A percentile compares a stretch with the other conserved stretches of the same genome.
Evolutionary conservation across 2,113 vertebrate genomes (phyloP).

Genomic region (Zootoca vivipara): DNA sequence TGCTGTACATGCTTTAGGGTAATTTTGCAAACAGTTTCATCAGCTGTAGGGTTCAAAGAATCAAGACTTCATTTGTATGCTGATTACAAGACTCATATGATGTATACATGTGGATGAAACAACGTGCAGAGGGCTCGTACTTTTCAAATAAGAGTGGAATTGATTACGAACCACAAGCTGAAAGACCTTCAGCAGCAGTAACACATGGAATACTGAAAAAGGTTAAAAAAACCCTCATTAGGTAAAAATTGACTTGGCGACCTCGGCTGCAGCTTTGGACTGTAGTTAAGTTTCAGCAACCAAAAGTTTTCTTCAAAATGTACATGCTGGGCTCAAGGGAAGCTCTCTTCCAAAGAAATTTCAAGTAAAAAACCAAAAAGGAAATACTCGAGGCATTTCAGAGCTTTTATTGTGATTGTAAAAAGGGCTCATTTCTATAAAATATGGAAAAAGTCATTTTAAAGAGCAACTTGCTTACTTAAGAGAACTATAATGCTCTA

Average conservation of each 20-base stretch:
- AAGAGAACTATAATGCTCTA: too few relatives aligned
- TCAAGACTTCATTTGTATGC: not conserved
- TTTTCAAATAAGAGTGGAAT: conserved; percentile 43
- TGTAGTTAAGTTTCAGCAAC: not conserved
- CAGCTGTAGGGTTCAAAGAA: not conserved
- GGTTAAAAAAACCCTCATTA: conserved; percentile 61
- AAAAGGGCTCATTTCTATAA: too few relatives aligned
- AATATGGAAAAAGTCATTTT: too few relatives aligned
- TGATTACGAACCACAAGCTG: conserved; percentile 62
- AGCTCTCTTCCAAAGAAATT: not conserved
- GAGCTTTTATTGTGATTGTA: too few relatives aligned
- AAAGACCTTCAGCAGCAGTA: conserved; percentile 59
- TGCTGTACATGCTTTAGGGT: not conserved
- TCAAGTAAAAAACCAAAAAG: too few relatives aligned
- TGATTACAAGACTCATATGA: not conserved
- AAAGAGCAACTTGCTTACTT: too few relatives aligned
- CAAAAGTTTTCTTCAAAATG: conserved; percentile 30
- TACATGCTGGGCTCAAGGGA: not conserved
- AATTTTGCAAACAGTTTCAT: not conserved
- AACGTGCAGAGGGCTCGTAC: conserved; percentile 21
- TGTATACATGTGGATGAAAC: not conserved
- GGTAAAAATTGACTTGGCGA: conserved; percentile 52
- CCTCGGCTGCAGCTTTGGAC: conserved; percentile 53
- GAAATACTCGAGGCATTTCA: too few relatives aligned
- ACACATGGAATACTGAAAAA: conserved; percentile 60